Evolutionary conservation across 2,888 invertebrate genomes (phyloP), one percentile per base, ranked within the genome.

Genomic region (Scrobipalpa atriplicella): DNA sequence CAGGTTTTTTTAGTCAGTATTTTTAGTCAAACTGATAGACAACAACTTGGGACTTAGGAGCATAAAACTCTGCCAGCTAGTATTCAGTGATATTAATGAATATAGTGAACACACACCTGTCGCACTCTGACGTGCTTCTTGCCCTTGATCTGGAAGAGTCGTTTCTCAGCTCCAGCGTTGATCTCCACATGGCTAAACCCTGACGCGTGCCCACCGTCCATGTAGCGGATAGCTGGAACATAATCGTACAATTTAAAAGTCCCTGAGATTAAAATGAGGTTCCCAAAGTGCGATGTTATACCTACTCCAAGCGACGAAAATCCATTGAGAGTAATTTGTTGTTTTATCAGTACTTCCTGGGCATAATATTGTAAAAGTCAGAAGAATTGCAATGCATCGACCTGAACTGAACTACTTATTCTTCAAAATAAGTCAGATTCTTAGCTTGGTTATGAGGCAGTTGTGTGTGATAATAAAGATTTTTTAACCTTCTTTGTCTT

Each of bases 91-190:
- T n/a, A n/a, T n/a, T n/a, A n/a, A 29, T 3, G 29, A 29, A 29
- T 52, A n/a, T 54, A 19, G 19, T 6, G 11, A 72, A n/a, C n/a
- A n/a, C 75, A 71, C 67, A 95, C 95, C 94, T 98, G 96, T 76
- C 95, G 94, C 0, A 98, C 96, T 64, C 97, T 94, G 60, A 97
- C 96, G 79, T 97, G 96, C 70, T 96, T 94, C 86, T 96, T 97
- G 71, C 98, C 98, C 86, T 98, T 99, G 72, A 98, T 97, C 81
- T 98, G 97, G 94, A 98, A 97, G 64, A 99, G 92, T 64, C 96
- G 93, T 76, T 96, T 96, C 78, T 96, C 96, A 9, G 94, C 93
- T 38, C 94, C 94, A 11, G 94, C 94, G 83, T 97, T 95, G 68
- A 94, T 95, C 78, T 96, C 95, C 13, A 98, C 96, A 79, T 98